Conservation (phyloP, 2,113 vertebrate genomes). For the Sprattus sprattus region DNA sequence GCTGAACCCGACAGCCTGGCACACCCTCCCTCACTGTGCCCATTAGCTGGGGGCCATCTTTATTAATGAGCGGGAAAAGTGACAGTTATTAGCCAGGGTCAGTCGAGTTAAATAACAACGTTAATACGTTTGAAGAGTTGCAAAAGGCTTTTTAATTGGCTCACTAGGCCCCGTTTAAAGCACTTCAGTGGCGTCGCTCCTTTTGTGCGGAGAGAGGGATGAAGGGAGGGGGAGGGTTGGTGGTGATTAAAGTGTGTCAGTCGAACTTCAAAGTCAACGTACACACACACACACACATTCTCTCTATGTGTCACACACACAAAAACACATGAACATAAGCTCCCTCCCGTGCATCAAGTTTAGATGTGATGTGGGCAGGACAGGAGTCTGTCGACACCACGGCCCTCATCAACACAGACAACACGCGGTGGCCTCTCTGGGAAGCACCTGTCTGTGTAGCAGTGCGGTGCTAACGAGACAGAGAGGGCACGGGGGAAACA, state of each 20-base stretch:
- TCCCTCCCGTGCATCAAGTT: neutral
- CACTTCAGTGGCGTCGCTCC: neutral
- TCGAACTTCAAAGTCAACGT: neutral
- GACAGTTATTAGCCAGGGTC: constrained; percentile 32
- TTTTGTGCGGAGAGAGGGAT: neutral
- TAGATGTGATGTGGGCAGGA: neutral
- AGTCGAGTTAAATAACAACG: constrained; percentile 31
- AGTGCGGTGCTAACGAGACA: neutral
- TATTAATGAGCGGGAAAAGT: constrained; percentile 31
- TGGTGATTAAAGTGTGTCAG: neutral
- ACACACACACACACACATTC: neutral
- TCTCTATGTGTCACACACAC: neutral
- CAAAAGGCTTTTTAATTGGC: constrained; percentile 17
- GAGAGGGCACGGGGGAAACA: neutral
- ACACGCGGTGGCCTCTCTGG: neutral
- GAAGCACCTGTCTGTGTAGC: neutral
- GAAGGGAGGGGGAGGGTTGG: neutral
- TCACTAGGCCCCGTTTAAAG: neutral
- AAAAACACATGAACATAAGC: neutral
- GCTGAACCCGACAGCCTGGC: neutral
- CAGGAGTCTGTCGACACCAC: neutral
- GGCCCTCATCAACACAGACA: neutral
- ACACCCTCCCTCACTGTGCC: neutral
- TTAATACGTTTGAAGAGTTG: constrained; percentile 27
- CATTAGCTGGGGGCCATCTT: constrained; percentile 31